Base-by-base conservation (phyloP, 1,140 invertebrate species). In the Leguminivora glycinivorella region DNA sequence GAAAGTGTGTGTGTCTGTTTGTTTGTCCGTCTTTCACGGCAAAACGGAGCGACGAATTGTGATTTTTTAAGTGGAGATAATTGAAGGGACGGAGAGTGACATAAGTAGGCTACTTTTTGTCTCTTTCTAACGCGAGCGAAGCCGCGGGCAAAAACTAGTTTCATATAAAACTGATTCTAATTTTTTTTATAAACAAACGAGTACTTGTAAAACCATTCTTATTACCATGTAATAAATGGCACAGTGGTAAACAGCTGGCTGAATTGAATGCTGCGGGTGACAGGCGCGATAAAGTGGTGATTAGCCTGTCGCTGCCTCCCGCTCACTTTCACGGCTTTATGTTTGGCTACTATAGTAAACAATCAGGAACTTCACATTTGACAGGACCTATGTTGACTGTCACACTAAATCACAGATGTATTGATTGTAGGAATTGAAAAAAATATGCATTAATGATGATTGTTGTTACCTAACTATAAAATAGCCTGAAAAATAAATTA, bases 281-380 rank as follows among this genome's bases (percentile, higher is more conserved):
- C 85, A 87, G 83, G 14, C 25, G 75, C 80, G 82, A 84, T 84
- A 79, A 78, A 85, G 83, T 84, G 83, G 73, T 81, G 85, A 83
- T 87, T 85, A 81, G 82, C 82, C 83, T 75, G 80, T 82, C 82
- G 79, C 83, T 81, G 85, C 78, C 81, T 76, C 43, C 58, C 71
- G 72, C 52, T 72, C 73, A 67, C 58, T 63, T 63, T 29, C 58
- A 22, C 25, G 26, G 58, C 58, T 63, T 63, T 63, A 63, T 63
- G 58, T 29, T 52, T 9, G 47, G 47, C 47, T 52, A 52, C 47
- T 52, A n/a, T n/a, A 22, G 47, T 52, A 52, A 52, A 52, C 47
- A 52, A 52, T 52, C 47, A 10, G 47, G 22, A 52, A 52, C 7
- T 52, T 52, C 47, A 9, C 17, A 52, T 52, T 52, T 52, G 47